phyloP scores from a whole-genome alignment of 2,888 invertebrate genomes.

The Epirrita christyi region DNA sequence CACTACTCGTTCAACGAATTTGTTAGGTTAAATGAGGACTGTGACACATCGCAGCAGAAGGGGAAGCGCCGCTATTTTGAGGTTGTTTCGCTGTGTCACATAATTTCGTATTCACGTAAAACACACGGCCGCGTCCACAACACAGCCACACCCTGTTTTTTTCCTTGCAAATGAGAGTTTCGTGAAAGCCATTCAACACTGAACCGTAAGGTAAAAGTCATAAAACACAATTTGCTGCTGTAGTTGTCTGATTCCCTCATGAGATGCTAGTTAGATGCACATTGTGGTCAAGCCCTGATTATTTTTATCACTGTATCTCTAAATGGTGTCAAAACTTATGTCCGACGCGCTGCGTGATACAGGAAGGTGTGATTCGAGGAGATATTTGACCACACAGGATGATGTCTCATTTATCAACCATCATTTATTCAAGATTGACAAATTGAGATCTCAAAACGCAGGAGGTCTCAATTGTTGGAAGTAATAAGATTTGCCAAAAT shows the following conservation, averaged over 20 bases:
- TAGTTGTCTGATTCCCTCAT: constrained; percentile 22
- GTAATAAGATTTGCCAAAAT: constrained; percentile 53
- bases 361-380: constrained; percentile 75
- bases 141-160: too few species aligned
- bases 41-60: too few species aligned
- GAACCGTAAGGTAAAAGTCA: not conserved
- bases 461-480: constrained; percentile 69
- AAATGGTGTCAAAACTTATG: constrained; percentile 81
- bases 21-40: too few species aligned
- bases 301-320: constrained; percentile 76
- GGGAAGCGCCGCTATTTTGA: too few species aligned
- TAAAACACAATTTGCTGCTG: constrained; percentile 42
- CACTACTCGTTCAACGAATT: too few species aligned
- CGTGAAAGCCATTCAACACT: not conserved
- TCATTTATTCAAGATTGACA: constrained; percentile 70
- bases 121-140: too few species aligned
- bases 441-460: constrained; percentile 62
- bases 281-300: constrained; percentile 78
- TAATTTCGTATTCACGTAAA: too few species aligned
- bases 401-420: constrained; percentile 70
- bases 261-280: constrained; percentile 44
- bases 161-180: constrained; percentile 51
- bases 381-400: constrained; percentile 75
- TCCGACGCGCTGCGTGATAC: constrained; percentile 77
- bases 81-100: too few species aligned